A percentile compares a stretch with the other conserved stretches of the same genome.
phyloP scores from a whole-genome alignment of 2,113 vertebrate genomes.

The Pomatostomus ruficeps region DNA sequence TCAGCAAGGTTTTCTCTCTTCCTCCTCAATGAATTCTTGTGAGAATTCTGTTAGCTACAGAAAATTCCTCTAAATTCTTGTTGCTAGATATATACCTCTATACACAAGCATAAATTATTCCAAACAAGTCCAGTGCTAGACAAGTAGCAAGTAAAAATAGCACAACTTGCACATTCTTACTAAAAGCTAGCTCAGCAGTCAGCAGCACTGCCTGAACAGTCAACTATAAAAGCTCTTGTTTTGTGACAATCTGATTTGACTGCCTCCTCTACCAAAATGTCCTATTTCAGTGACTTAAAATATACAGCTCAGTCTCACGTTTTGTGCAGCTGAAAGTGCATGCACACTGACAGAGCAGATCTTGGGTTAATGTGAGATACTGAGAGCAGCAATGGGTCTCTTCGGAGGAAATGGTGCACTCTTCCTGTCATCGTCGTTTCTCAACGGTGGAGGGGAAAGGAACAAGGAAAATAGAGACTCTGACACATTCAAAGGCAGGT shows the following conservation, averaged over 20 bases:
- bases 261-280: neutral
- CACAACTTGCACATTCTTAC: neutral
- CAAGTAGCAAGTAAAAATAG: conserved; percentile 12
- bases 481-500: neutral
- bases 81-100: neutral
- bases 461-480: neutral
- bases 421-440: conserved; percentile 3
- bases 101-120: neutral
- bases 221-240: neutral
- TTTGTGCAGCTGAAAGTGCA: neutral
- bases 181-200: neutral
- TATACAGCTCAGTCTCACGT: neutral
- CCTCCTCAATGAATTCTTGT: neutral
- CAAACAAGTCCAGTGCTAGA: neutral
- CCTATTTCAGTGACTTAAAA: neutral
- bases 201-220: neutral
- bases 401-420: neutral
- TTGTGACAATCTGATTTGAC: neutral
- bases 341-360: neutral
- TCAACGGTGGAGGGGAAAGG: neutral
- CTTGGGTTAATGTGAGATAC: neutral
- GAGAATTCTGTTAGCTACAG: neutral
- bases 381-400: neutral
- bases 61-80: neutral
- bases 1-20: neutral